These are phyloP conservation scores for Macropis europaea DNA, from an alignment of 2,888 invertebrate species.

Conservation along the genomic window DNA sequence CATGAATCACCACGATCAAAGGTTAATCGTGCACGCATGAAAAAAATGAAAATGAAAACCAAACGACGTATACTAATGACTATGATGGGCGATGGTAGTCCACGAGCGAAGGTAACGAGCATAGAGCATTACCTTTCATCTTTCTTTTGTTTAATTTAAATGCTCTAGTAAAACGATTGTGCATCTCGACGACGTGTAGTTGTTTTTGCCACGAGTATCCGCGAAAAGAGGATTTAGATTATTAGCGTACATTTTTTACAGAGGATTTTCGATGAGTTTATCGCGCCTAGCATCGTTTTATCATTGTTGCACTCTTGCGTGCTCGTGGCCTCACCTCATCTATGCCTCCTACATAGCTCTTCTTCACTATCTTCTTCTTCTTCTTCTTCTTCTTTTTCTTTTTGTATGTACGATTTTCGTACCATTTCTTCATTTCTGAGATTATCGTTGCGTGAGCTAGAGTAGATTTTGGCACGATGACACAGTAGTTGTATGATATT, in stretches of 20 bases:
- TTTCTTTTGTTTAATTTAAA: conserved; percentile 50
- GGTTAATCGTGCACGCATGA: conserved; percentile 28
- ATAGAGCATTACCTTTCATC: conserved; percentile 49
- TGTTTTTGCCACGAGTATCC: conserved; percentile 35
- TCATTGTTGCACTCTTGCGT: background rate
- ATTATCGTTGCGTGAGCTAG: conserved; percentile 55
- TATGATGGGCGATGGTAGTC: conserved; percentile 59
- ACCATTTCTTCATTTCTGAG: conserved; percentile 38
- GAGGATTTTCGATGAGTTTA: conserved; percentile 29
- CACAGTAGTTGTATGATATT: conserved; percentile 71
- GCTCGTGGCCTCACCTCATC: conserved; percentile 38
- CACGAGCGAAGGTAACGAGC: conserved; percentile 59
- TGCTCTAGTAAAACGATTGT: conserved; percentile 19
- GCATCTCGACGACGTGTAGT: conserved; percentile 25
- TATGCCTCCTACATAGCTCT: conserved; percentile 15
- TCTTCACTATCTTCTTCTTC: too few species aligned
- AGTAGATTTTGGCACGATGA: conserved; percentile 65
- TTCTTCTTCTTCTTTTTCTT: too few species aligned
- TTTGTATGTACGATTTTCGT: conserved; percentile 29
- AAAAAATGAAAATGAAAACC: conserved; percentile 15
- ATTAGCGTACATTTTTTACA: conserved; percentile 21
- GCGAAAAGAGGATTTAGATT: background rate
- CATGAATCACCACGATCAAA: conserved; percentile 19
- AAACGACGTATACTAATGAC: conserved; percentile 36
- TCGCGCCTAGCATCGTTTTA: background rate